These are phyloP conservation scores for Caenorhabditis tropicalis DNA, from an alignment of 1,140 invertebrate genomes.

Conservation along the genomic window DNA sequence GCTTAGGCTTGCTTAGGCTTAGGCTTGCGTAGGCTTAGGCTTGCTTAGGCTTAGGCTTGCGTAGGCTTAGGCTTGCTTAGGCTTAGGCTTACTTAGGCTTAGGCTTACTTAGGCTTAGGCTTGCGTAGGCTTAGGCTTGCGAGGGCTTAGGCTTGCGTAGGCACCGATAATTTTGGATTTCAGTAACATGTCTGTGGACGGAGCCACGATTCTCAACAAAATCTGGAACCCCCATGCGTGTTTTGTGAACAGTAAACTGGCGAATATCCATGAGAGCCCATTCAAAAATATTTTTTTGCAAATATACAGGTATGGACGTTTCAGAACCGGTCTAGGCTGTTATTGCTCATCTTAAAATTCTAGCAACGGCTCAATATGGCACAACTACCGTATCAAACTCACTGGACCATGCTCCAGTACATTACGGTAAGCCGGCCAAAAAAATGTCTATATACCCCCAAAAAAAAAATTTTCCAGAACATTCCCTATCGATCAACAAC, in stretches of 20 bases:
- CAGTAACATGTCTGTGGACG: slow-evolving; percentile 72
- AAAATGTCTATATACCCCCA: too few relatives aligned
- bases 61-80: too few relatives aligned
- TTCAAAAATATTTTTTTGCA: slow-evolving; percentile 72
- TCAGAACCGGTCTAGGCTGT: too few relatives aligned
- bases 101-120: too few relatives aligned
- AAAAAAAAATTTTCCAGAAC: slow-evolving; percentile 51
- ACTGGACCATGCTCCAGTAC: slow-evolving; percentile 69
- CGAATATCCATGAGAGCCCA: slow-evolving; percentile 65
- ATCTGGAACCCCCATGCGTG: slow-evolving; percentile 71
- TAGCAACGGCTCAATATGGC: slow-evolving; percentile 68
- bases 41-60: too few relatives aligned
- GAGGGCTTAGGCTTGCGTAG: too few relatives aligned
- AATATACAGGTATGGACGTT: slow-evolving; percentile 50
- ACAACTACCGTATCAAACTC: slow-evolving; percentile 71
- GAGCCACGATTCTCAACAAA: slow-evolving; percentile 65
- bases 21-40: too few relatives aligned
- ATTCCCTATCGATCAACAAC: slow-evolving; percentile 71
- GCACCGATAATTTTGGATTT: neutral
- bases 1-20: too few relatives aligned
- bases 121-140: too few relatives aligned
- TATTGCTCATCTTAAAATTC: slow-evolving; percentile 30
- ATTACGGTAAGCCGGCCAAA: slow-evolving; percentile 36
- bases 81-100: too few relatives aligned
- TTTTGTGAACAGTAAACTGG: slow-evolving; percentile 71